These are phyloP conservation scores for Parelbella ahira DNA, from an alignment of 2,888 invertebrate genomes.

Conservation along the genomic window DNA sequence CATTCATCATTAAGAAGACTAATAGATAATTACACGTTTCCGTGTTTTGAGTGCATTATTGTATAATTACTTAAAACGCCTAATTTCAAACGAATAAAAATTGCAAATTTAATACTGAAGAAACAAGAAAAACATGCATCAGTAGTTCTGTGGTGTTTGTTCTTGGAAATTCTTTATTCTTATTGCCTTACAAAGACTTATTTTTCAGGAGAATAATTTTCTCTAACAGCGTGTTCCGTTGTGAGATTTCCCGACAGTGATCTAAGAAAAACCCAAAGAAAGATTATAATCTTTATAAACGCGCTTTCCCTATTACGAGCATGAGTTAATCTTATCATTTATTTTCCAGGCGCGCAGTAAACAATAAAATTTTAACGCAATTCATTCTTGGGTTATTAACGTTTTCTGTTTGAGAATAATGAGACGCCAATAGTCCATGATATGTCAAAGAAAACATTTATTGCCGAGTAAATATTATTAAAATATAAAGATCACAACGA, in stretches of 20 bases:
- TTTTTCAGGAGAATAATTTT: too few relatives aligned
- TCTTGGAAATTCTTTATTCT: too few relatives aligned
- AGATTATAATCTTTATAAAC: constrained; percentile 14
- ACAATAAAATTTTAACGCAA: constrained; percentile 10
- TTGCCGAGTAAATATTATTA: constrained; percentile 10
- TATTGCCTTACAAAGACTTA: too few relatives aligned
- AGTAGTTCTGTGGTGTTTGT: too few relatives aligned
- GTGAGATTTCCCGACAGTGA: constrained; percentile 3
- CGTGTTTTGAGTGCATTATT: too few relatives aligned
- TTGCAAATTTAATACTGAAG: too few relatives aligned
- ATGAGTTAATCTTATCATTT: constrained; percentile 17
- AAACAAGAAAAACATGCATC: too few relatives aligned
- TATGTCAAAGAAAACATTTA: constrained; percentile 8
- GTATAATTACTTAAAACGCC: too few relatives aligned
- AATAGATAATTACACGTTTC: too few relatives aligned
- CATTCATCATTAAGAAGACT: too few relatives aligned
- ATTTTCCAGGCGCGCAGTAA: constrained; percentile 1
- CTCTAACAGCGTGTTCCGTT: constrained; percentile 1
- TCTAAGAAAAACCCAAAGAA: constrained; percentile 12
- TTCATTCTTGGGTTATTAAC: neutral
- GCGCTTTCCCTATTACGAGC: constrained; percentile 12
- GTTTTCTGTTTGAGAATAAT: neutral
- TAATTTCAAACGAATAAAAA: too few relatives aligned
- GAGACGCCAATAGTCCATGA: neutral
- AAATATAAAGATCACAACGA: constrained; percentile 14